phyloP scores from a whole-genome alignment of 2,888 invertebrate species.

The Tanypteryx hageni region DNA sequence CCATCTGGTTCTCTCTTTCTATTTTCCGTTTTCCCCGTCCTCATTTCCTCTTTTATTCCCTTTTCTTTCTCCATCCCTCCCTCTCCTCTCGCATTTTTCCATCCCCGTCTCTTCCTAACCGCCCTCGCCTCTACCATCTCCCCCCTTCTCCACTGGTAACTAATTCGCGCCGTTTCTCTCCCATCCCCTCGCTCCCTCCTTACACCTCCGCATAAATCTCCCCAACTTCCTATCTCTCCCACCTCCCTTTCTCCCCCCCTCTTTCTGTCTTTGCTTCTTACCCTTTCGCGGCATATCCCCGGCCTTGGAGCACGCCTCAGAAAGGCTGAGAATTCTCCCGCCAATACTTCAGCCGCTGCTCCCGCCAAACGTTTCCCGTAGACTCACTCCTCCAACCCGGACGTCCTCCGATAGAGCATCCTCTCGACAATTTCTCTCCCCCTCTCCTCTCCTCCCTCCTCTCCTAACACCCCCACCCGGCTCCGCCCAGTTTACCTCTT shows the following conservation, averaged over 20 bases:
- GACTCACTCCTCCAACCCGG: neutral
- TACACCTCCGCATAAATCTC: neutral
- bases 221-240: neutral
- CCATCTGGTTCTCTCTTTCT: neutral
- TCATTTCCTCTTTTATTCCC: neutral
- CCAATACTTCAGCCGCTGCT: neutral
- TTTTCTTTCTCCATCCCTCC: neutral
- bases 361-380: neutral
- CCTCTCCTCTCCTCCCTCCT: neutral
- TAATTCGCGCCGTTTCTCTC: neutral
- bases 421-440: neutral
- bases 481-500: neutral
- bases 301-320: neutral
- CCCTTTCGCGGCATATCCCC: neutral
- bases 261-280: neutral
- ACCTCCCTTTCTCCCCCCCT: neutral
- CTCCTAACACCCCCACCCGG: neutral
- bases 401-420: neutral
- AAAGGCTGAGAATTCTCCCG: slow-evolving; percentile 30
- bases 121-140: neutral
- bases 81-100: neutral
- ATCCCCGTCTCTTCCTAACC: neutral
- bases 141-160: neutral
- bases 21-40: neutral
- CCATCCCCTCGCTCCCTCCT: neutral